Base-by-base conservation (phyloP, 2,888 invertebrate species). In the Agrotis ipsilon region DNA sequence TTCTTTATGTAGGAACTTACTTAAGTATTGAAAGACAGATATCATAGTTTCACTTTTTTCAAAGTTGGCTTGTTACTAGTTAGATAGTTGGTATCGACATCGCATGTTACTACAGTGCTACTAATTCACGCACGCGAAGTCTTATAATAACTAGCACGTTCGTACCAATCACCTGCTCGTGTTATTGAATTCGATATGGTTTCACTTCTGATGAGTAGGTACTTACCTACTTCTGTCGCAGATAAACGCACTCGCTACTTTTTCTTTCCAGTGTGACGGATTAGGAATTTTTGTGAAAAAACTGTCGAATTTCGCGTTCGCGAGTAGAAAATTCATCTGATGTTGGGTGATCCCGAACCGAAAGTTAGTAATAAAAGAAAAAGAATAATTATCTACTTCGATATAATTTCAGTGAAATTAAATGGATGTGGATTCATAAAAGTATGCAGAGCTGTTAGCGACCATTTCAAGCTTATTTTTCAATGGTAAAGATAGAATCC, bases 171-270 rank as follows among this genome's bases (percentile, higher is more conserved):
- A 88, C 81, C 84, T 82, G 88, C 91, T 94, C 94, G 92, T 94
- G 94, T 92, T 93, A 91, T 90, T 89, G 89, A 83, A 95, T 95
- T 94, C 88, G 95, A 90, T 91, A 90, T 93, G 94, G 94, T 95
- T 96, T 96, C 95, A 95, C 95, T 95, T 93, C 91, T 92, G 91
- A 91, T 90, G 89, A 88, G 86, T 86, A 68, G 6, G 1, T 67
- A 81, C 51, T 16, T 54, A 52, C 82, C 81, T 73, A 69, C 82
- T 85, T 67, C 86, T 82, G 81, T 81, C 82, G 78, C 76, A 83
- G 78, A 81, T 87, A 87, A 39, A 85, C 81, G 72, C 72, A 80
- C 65, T 75, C 24, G 48, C 43, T 54, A 75, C 64, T 68, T 78
- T 75, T 81, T 54, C 16, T 75, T 76, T 45, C 48, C 58, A 57